Percentiles rank a stretch among this genome's conserved stretches.
phyloP scores from a whole-genome alignment of 2,113 vertebrate genomes.

The Girardinichthys multiradiatus region DNA sequence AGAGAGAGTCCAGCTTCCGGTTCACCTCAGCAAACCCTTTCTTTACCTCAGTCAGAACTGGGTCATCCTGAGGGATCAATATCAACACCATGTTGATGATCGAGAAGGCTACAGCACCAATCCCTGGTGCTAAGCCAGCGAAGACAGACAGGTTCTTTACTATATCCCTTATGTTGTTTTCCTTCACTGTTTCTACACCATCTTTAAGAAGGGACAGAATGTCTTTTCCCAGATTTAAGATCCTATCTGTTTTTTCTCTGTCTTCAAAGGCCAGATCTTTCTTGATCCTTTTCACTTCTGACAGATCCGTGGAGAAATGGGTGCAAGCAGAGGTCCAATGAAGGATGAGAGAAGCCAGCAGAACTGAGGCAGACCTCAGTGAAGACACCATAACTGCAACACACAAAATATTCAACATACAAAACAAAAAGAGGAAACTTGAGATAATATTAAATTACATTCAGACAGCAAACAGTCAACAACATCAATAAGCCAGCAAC shows the following conservation, averaged over 20 bases:
- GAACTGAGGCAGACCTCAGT: background rate
- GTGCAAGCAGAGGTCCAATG: background rate
- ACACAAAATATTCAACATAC: background rate
- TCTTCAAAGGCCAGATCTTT: background rate
- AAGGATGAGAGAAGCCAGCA: background rate
- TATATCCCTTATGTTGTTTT: accelerated
- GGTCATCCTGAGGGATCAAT: background rate
- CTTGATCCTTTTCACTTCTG: background rate
- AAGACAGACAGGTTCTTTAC: background rate
- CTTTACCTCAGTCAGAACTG: background rate
- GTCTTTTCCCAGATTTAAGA: background rate
- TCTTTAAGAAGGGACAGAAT: background rate
- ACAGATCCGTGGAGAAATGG: background rate
- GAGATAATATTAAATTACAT: too few relatives aligned
- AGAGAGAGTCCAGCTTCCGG: slow-evolving; percentile 5
- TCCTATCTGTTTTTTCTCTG: background rate
- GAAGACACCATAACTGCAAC: slow-evolving; percentile 3
- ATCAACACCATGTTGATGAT: background rate
- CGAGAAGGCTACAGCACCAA: background rate
- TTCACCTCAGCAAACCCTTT: background rate
- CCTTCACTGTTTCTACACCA: background rate
- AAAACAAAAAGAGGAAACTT: too few relatives aligned
- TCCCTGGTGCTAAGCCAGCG: background rate
- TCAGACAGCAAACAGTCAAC: too few relatives aligned
- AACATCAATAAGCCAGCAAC: too few relatives aligned